Percentiles rank a stretch among this genome's conserved stretches.
Conservation (phyloP, 1,140 invertebrate species). For the Pseudomyrmex gracilis region DNA sequence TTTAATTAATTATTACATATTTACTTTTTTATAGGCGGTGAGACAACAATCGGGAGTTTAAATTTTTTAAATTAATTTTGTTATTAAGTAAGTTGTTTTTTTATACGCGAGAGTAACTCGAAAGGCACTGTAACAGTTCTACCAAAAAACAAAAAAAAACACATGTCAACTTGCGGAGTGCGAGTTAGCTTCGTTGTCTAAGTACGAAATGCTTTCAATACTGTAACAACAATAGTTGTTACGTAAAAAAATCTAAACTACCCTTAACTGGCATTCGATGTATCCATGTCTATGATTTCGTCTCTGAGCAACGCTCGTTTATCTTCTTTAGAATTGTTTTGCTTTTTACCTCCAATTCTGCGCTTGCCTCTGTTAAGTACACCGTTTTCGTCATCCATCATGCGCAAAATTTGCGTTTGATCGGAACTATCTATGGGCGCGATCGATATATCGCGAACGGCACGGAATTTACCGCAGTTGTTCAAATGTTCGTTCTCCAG, state of each 20-base stretch:
- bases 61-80: too few species aligned
- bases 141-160: background rate
- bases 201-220: slow-evolving; percentile 7
- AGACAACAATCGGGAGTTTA: too few species aligned
- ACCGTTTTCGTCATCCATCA: slow-evolving; percentile 98
- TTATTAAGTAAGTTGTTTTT: too few species aligned
- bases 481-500: slow-evolving; percentile 99
- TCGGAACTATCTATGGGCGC: slow-evolving; percentile 98
- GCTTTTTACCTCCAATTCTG: slow-evolving; percentile 85
- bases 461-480: slow-evolving; percentile 99
- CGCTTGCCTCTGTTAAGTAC: slow-evolving; percentile 91
- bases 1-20: too few species aligned
- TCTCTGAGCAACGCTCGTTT: slow-evolving; percentile 86
- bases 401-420: slow-evolving; percentile 94
- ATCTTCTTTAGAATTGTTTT: slow-evolving; percentile 83
- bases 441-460: slow-evolving; percentile 99
- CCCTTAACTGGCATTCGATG: slow-evolving; percentile 83
- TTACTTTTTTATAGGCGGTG: too few species aligned
- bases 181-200: background rate
- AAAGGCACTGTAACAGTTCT: slow-evolving; percentile 60
- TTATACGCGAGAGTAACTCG: slow-evolving; percentile 14
- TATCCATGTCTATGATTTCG: slow-evolving; percentile 85
- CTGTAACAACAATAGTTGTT: background rate
- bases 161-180: slow-evolving; percentile 18
- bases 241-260: slow-evolving; percentile 23